Conservation (phyloP, 2,113 vertebrate species). For the Marcusenius ussheri region DNA sequence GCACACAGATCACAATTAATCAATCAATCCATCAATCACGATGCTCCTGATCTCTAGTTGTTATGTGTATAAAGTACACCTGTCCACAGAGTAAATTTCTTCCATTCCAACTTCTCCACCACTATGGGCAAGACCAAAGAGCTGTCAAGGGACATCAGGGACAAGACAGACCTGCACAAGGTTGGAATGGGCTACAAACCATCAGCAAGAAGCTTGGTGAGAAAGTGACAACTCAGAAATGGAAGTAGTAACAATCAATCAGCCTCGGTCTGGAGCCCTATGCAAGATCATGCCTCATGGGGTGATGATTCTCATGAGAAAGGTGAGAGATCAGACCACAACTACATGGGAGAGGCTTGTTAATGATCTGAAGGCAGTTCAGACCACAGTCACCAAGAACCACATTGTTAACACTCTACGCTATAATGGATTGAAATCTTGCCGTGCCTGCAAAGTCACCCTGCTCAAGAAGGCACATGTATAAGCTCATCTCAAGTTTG, state of each 20-base stretch:
- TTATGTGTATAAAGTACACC: background rate
- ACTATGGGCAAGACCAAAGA: background rate
- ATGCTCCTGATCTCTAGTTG: background rate
- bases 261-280: background rate
- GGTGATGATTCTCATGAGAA: background rate
- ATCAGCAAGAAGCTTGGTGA: background rate
- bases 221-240: background rate
- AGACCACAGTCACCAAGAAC: background rate
- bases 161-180: background rate
- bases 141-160: background rate
- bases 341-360: background rate
- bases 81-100: background rate
- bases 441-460: background rate
- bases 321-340: background rate
- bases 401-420: background rate
- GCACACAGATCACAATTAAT: background rate
- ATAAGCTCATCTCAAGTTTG: background rate
- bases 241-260: background rate
- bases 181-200: background rate
- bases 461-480: background rate
- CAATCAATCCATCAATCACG: background rate
- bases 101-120: background rate
- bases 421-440: too few relatives aligned
- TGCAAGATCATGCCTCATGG: background rate
- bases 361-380: background rate